Conservation (phyloP, 2,113 vertebrate genomes). For the Phaetusa simplex region DNA sequence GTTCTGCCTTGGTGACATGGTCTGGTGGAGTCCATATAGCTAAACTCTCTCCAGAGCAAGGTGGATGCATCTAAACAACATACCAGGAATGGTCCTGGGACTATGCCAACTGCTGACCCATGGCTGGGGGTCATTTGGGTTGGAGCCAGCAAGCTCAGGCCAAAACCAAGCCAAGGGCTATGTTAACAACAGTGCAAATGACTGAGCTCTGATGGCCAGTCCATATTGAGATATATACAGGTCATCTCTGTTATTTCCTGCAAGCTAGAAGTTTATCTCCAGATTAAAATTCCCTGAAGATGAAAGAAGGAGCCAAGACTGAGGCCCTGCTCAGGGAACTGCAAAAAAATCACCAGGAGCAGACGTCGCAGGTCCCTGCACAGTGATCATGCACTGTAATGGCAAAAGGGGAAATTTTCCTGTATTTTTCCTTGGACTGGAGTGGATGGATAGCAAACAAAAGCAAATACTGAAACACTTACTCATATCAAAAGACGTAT, state of each 20-base stretch:
- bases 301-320: neutral
- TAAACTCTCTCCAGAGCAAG: neutral
- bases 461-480: slow-evolving; percentile 11
- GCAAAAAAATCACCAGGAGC: accelerated
- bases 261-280: neutral
- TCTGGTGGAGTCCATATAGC: neutral
- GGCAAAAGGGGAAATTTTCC: neutral
- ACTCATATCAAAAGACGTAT: neutral
- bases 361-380: accelerated
- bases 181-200: neutral
- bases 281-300: neutral
- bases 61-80: neutral
- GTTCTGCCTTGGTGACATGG: neutral
- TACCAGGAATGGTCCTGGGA: neutral
- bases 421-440: neutral
- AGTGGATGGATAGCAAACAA: slow-evolving; percentile 31
- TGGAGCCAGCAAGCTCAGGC: neutral
- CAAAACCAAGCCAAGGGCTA: neutral
- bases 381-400: neutral
- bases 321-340: neutral
- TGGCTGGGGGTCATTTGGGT: neutral
- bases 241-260: neutral
- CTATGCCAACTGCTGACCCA: neutral
- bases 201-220: neutral
- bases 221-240: neutral